Conservation (phyloP, 1,140 invertebrate species). For the Drosophila sucinea region DNA sequence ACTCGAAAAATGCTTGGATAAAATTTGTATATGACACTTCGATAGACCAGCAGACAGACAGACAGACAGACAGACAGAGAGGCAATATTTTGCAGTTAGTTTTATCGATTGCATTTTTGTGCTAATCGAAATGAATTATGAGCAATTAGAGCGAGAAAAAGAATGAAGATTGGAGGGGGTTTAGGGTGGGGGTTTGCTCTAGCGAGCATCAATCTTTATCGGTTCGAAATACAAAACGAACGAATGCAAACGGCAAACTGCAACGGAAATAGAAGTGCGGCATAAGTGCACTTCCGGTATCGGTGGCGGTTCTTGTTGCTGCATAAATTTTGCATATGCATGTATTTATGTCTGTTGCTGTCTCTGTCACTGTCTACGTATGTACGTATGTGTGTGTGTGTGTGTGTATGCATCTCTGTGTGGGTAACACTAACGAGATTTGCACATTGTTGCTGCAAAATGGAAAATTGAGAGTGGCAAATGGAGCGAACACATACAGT, state of each 20-base stretch:
- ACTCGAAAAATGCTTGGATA: background rate
- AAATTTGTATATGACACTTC: background rate
- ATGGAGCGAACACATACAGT: conserved; percentile 21
- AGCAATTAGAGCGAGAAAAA: conserved; percentile 46
- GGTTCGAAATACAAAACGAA: conserved; percentile 19
- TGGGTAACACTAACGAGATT: conserved; percentile 64
- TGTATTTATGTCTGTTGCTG: conserved; percentile 16
- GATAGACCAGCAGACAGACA: background rate
- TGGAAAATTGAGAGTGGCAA: conserved; percentile 17
- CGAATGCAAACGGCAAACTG: conserved; percentile 43
- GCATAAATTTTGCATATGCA: conserved; percentile 38
- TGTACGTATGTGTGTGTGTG: conserved; percentile 24
- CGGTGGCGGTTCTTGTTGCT: conserved; percentile 18
- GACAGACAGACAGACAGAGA: background rate
- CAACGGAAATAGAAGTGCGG: conserved; percentile 77
- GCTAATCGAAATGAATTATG: conserved; percentile 31
- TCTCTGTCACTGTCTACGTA: conserved; percentile 26
- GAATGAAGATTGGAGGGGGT: background rate
- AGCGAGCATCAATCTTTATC: conserved; percentile 70
- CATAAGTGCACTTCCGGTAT: conserved; percentile 75
- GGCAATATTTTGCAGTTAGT: conserved; percentile 1
- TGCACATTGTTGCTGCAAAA: conserved; percentile 47
- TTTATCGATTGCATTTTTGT: conserved; percentile 19
- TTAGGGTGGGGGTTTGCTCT: background rate
- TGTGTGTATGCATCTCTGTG: conserved; percentile 9